Evolutionary conservation across 1,140 invertebrate species (phyloP), one percentile per base, ranked within the genome.

Genomic region (Dolichoris vasculosae): DNA sequence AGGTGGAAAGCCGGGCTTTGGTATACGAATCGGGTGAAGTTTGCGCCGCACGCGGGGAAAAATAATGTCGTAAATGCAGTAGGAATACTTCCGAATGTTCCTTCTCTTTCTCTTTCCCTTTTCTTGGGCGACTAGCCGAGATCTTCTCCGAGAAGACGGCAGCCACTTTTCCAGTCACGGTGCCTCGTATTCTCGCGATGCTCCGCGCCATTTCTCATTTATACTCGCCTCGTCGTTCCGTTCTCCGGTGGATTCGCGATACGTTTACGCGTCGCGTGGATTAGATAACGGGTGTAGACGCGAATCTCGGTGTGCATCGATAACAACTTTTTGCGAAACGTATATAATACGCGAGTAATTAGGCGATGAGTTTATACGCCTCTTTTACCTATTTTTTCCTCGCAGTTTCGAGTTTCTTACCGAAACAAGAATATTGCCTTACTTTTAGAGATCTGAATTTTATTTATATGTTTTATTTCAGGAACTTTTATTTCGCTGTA

Each of bases 51-150:
- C n/a, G n/a, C n/a, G 46, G 35, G 82, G 73, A 83, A 87, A 88
- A 88, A 86, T 88, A 88, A 87, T 86, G 84, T 81, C 84, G 86
- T 85, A 86, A 88, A 87, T 83, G 87, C 86, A 82, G 64, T 43
- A 64, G 55, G 71, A 88, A 88, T 87, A 81, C 77, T 48, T 38
- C 43, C 17, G 38, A 51, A 8, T 15, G 2, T 15, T 17, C 15
- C 13, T 11, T 17, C 63, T 67, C 17, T 13, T 67, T 67, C 35
- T 11, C 35, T 35, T 35, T 32, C 32, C 32, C 64, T 67, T 35
- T 67, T 67, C 55, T 26, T 26, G 23, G 4, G 23, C n/a, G 23
- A 46, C 43, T 46, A 46, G 6, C 43, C 43, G 59, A 63, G n/a
- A n/a, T n/a, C n/a, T n/a, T n/a, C n/a, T n/a, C n/a, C n/a, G n/a